Percentiles rank a stretch among this genome's conserved stretches.
phyloP scores from a whole-genome alignment of 2,888 invertebrate species.

The Acronicta leporina region DNA sequence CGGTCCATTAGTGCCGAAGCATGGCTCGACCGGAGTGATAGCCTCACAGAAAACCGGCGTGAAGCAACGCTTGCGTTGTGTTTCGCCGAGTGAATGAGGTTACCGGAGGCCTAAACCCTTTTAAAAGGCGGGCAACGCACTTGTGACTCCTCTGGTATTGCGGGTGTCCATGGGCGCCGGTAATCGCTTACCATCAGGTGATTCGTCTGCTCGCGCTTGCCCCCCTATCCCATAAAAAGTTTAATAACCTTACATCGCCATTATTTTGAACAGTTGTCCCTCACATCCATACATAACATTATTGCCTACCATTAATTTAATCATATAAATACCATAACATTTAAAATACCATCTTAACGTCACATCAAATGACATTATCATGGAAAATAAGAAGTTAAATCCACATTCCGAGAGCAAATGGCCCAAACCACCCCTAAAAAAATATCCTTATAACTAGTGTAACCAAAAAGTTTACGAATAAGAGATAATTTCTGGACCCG shows the following conservation, averaged over 20 bases:
- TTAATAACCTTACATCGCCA: constrained; percentile 3
- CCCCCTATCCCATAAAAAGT: too few species aligned
- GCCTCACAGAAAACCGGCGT: too few species aligned
- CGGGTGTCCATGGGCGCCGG: too few species aligned
- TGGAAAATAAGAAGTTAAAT: constrained; percentile 53
- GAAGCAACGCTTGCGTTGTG: too few species aligned
- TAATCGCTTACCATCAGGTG: too few species aligned
- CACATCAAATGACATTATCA: constrained; percentile 47
- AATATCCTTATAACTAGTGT: constrained; percentile 51
- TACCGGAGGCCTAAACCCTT: too few species aligned
- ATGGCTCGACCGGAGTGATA: too few species aligned
- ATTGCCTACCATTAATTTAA: constrained; percentile 38
- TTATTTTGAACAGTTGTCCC: constrained; percentile 4
- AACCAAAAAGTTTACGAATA: neutral
- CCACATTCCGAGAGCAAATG: constrained; percentile 52
- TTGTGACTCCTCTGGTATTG: too few species aligned
- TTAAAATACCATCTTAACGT: constrained; percentile 52
- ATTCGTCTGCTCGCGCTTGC: too few species aligned
- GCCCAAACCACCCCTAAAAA: constrained; percentile 48
- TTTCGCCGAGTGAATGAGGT: too few species aligned
- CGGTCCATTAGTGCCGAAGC: too few species aligned
- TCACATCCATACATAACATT: constrained; percentile 6
- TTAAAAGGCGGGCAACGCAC: too few species aligned
- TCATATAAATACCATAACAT: constrained; percentile 47
- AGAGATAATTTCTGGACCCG: constrained; percentile 3